Percentiles rank a stretch among this genome's conserved stretches.
Conservation (phyloP, 2,888 invertebrate species). For the Ochropleura plecta region DNA sequence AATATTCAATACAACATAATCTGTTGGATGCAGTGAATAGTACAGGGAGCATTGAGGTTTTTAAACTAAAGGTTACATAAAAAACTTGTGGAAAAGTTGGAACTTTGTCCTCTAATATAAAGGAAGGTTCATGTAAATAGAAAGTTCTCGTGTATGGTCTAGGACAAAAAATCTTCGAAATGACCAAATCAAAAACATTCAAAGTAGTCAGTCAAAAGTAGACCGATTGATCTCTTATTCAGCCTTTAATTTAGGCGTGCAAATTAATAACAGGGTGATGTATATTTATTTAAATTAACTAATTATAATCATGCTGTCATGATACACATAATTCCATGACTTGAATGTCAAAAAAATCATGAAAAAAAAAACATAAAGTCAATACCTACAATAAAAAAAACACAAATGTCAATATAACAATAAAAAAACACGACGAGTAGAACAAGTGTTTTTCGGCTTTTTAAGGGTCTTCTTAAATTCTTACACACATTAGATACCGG, state of each 20-base stretch:
- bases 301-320: too few species aligned
- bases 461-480: background rate
- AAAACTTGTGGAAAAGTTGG: background rate
- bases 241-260: too few species aligned
- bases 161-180: background rate
- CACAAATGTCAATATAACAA: too few species aligned
- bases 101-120: background rate
- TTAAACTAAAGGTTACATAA: background rate
- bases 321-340: too few species aligned
- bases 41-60: background rate
- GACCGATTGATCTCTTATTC: too few species aligned
- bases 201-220: too few species aligned
- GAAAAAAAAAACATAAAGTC: too few species aligned
- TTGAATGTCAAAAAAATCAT: too few species aligned
- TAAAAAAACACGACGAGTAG: too few species aligned
- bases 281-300: too few species aligned
- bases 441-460: background rate
- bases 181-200: background rate
- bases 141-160: background rate
- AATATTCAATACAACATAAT: background rate
- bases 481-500: background rate
- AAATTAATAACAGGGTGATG: too few species aligned
- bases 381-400: too few species aligned
- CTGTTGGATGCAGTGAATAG: background rate
- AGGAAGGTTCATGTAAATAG: background rate